phyloP scores from a whole-genome alignment of 2,888 invertebrate species.

The Dryocosmus kuriphilus region DNA sequence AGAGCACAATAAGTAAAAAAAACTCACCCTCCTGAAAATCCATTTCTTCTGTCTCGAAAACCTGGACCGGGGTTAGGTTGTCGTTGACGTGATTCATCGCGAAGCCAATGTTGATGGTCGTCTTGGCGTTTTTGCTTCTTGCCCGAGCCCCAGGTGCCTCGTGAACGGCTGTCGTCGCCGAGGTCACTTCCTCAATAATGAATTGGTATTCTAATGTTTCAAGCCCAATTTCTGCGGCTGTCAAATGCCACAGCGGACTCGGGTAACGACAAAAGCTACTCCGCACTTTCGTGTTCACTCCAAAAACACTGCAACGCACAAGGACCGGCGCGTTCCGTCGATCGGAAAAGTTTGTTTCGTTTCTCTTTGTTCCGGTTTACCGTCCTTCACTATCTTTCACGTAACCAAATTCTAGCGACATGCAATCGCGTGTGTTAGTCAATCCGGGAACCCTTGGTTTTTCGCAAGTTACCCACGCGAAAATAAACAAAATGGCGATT shows the following conservation, averaged over 20 bases:
- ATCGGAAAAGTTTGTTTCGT: too few species aligned
- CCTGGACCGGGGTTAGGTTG: constrained; percentile 80
- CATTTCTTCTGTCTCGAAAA: constrained; percentile 89
- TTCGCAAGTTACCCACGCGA: constrained; percentile 77
- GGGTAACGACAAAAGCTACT: constrained; percentile 84
- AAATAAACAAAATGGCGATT: constrained; percentile 90
- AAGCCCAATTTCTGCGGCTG: constrained; percentile 93
- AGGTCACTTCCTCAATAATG: too few species aligned
- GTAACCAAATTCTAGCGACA: constrained; percentile 56
- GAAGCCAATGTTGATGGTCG: constrained; percentile 74
- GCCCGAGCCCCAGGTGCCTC: constrained; percentile 71
- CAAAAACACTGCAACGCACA: constrained; percentile 52
- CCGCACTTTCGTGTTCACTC: constrained; percentile 71
- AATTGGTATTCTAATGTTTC: constrained; percentile 95
- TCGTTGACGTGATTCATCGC: constrained; percentile 82
- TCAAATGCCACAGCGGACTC: constrained; percentile 84
- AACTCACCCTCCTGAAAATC: constrained; percentile 88
- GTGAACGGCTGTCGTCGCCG: constrained; percentile 72
- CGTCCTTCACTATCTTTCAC: constrained; percentile 19
- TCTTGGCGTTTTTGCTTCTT: too few species aligned
- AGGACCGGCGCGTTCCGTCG: constrained; percentile 57
- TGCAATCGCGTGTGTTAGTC: constrained; percentile 8
- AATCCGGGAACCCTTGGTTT: constrained; percentile 13
- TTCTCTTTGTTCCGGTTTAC: not conserved
- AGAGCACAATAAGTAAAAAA: too few species aligned